Base-by-base conservation (phyloP, 1,140 invertebrate species). In the Globodera rostochiensis region DNA sequence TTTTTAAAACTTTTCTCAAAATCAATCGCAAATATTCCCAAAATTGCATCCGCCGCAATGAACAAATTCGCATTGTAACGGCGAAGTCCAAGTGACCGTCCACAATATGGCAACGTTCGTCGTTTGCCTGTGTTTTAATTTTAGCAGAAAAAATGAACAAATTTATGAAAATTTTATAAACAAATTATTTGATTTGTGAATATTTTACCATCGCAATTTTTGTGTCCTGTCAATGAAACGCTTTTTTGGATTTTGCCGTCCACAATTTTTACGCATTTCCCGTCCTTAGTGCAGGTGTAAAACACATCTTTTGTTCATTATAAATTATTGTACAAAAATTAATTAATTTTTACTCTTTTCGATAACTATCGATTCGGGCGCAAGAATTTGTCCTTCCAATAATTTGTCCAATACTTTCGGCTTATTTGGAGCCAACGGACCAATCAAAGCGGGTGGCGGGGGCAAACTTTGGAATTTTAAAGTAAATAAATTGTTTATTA, bases 191-290 rank as follows among this genome's bases (percentile, higher is more conserved):
- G 25, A 13, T 25, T 8, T 46, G 45, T 25, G 11, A n/a, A 45
- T 66, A n/a, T 2, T 19, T 57, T 82, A 82, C 81, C 81, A 21
- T 82, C 67, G 25, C 81, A 82, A 25, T 70, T 81, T 47, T 73
- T 82, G 36, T 82, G 79, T 74, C 21, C 60, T 15, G 80, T 83
- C 19, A 83, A 45, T 25, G 25, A 82, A 45, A 82, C 47, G 19
- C 73, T 73, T 74, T 82, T 82, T 13, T 73, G 50, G 36, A 82
- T 73, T 74, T 74, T 73, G 4, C 71, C 81, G 82, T 82, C 69
- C 19, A 83, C 81, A 76, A 82, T 82, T 53, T 82, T 82, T 25
- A 82, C 79, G 19, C 79, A 83, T 49, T 66, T 82, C 8, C 80
- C 81, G 50, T 82, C 80, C 19, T 46, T 66, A 25, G 50, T 57